Evolutionary conservation across 2,888 invertebrate species (phyloP), one percentile per base, ranked within the genome.

Genomic region (Lumbricus terrestris): DNA sequence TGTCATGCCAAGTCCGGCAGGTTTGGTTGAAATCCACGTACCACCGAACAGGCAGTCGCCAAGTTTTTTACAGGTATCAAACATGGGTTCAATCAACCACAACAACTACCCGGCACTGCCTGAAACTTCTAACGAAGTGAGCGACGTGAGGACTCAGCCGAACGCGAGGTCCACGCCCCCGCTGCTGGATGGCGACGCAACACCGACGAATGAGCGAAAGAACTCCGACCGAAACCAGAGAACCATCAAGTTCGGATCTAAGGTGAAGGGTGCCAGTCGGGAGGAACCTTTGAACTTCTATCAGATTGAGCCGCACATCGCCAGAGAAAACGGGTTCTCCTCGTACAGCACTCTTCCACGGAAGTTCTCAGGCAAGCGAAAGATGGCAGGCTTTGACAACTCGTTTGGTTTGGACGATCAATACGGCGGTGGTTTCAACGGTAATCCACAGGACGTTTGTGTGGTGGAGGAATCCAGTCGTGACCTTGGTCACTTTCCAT

Each of bases 161-260:
- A 47, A 6, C 47, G 6, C 1, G 20, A n/a, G 69, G 29, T 69
- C 69, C 69, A 69, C n/a, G 8, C 69, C 69, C 5, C n/a, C 69
- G 18, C 47, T 47, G 13, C 42, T 29, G 18, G 89, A 89, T 40
- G 90, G 90, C 33, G 89, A 90, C 37, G 88, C 88, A 18, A 91
- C 90, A 8, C 91, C 91, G 23, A 91, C 91, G 16, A 90, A 91
- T 82, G 91, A 91, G 16, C 82, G 90, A 37, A 85, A 85, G 37
- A 34, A 34, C 40, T 29, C 29, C 35, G 85, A 85, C 35, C 35
- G 85, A 20, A 34, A 69, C 69, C 69, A 69, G 69, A 69, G n/a
- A n/a, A 69, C 69, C 69, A 69, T 69, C n/a, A 69, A 69, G 69
- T 29, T 69, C 13, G n/a, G 69, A n/a, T 2, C 69, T 0, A 69